phyloP scores from a whole-genome alignment of 2,797 vertebrate genomes.

The Danio aesculapii region DNA sequence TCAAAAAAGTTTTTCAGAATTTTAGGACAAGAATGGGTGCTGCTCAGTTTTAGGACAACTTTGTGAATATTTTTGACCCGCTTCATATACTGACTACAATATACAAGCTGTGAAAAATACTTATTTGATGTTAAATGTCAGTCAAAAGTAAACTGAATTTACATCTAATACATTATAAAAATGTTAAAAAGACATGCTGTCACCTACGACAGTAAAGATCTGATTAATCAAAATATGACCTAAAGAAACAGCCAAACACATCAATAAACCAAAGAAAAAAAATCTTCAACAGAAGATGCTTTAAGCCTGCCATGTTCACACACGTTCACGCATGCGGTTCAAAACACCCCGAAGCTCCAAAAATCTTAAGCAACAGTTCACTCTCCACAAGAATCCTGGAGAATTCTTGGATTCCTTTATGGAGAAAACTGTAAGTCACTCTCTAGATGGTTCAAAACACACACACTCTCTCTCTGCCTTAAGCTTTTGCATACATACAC shows the following conservation, averaged over 20 bases:
- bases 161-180: not conserved
- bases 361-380: conserved; percentile 41
- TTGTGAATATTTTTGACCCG: not conserved
- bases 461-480: not conserved
- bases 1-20: too few relatives aligned
- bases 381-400: conserved; percentile 37
- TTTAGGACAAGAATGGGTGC: too few relatives aligned
- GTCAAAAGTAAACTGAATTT: not conserved
- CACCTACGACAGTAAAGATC: not conserved
- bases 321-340: conserved; percentile 56
- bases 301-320: conserved; percentile 28
- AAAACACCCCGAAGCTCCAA: conserved; percentile 35
- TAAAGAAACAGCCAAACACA: not conserved
- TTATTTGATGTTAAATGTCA: not conserved
- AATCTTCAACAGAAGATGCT: conserved; percentile 8
- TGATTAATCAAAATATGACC: not conserved
- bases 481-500: not conserved
- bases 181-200: not conserved
- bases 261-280: not conserved
- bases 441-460: conserved; percentile 17
- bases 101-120: too few relatives aligned
- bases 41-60: too few relatives aligned
- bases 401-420: conserved; percentile 46
- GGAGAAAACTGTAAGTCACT: conserved; percentile 48
- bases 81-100: too few relatives aligned